Evolutionary conservation across 2,888 invertebrate species (phyloP), one percentile per base, ranked within the genome.

Genomic region (Cloeon dipterum): DNA sequence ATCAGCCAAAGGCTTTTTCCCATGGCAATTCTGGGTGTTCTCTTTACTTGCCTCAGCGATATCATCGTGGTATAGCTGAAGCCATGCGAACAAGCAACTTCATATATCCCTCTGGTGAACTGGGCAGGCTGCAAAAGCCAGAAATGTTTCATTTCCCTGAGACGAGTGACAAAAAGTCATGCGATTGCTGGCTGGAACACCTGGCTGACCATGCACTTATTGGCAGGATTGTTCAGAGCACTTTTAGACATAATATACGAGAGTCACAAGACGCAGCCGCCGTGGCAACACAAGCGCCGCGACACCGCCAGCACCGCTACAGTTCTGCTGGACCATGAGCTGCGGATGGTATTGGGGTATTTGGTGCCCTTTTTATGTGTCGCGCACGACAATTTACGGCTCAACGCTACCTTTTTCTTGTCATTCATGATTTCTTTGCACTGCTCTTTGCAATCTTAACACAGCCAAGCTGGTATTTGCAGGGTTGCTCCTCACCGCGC

Each of bases 151-250:
- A 50, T 77, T 77, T 45, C 74, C 74, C 42, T 82, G 86, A 10
- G 86, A 86, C 16, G 81, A 82, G 54, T 86, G 88, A 26, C 86
- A 86, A 49, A n/a, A 78, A 82, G 58, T 88, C 88, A 53, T 75
- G 74, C 29, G 74, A 74, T 50, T 70, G 68, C 49, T 77, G 74
- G 48, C 67, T 69, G 19, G 68, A 69, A n/a, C 29, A 29, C 7
- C 29, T n/a, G 7, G 29, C n/a, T n/a, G n/a, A n/a, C 26, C 68
- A 68, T 43, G n/a, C 68, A 62, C 45, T 63, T n/a, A 14, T n/a
- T n/a, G 5, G 29, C 8, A 5, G 29, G 14, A 16, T n/a, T 29
- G 7, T 16, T n/a, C 33, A 42, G 42, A 13, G 41, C 40, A 38
- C 35, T 40, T 36, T 43, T 37, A n/a, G n/a, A n/a, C n/a, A n/a